A percentile compares a stretch with the other conserved stretches of the same genome.
Conservation (phyloP, 2,113 vertebrate species). For the Herpailurus yagouaroundi region DNA sequence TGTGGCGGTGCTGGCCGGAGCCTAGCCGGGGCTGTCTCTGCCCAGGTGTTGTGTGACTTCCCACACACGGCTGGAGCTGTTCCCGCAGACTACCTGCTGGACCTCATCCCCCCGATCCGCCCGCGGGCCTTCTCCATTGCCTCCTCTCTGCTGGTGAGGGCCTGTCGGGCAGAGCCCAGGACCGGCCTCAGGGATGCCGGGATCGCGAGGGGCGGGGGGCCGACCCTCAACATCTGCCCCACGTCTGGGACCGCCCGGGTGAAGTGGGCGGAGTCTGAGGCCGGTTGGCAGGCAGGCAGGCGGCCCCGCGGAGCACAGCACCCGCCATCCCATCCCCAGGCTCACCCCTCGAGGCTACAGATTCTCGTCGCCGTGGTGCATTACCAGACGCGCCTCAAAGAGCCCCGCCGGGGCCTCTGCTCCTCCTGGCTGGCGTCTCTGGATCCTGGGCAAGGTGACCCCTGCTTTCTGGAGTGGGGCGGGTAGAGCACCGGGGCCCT, state of each 20-base stretch:
- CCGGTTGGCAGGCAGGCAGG: background rate
- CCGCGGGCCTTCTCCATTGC: conserved; percentile 96
- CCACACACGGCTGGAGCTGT: conserved; percentile 89
- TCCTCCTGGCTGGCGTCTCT: conserved; percentile 95
- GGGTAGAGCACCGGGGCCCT: background rate
- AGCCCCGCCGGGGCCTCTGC: conserved; percentile 93
- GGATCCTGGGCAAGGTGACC: conserved; percentile 88
- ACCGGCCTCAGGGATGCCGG: background rate
- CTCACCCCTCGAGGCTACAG: conserved; percentile 89
- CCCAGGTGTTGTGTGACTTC: conserved; percentile 93
- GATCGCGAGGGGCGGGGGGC: accelerated
- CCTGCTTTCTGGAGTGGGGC: background rate
- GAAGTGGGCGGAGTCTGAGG: too few relatives aligned
- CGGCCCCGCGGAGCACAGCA: accelerated
- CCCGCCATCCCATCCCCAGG: conserved; percentile 81
- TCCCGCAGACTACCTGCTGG: conserved; percentile 89
- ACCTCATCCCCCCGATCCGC: conserved; percentile 94
- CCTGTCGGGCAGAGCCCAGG: too few relatives aligned
- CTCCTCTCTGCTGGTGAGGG: conserved; percentile 91
- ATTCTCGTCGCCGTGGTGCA: conserved; percentile 94
- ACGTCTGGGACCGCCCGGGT: accelerated
- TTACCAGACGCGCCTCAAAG: conserved; percentile 91
- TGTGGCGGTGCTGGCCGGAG: accelerated
- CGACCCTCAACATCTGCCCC: accelerated
- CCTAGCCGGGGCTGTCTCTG: background rate